Percentiles rank a stretch among this genome's conserved stretches.
Conservation (phyloP, 1,140 invertebrate species). For the Lycorma delicatula region DNA sequence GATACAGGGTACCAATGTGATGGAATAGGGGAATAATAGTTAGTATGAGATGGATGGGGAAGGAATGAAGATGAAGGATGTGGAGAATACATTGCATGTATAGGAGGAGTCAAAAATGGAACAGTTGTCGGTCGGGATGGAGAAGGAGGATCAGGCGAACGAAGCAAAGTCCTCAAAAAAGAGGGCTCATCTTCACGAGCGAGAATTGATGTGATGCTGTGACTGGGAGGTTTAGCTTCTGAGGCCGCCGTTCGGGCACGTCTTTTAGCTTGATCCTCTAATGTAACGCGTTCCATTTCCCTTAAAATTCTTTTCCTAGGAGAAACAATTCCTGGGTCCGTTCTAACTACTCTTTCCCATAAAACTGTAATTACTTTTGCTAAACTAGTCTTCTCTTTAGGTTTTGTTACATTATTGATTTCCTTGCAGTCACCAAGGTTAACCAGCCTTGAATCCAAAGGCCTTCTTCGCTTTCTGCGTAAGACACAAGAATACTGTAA, state of each 20-base stretch:
- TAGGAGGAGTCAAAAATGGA: constrained; percentile 23
- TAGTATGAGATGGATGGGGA: constrained; percentile 25
- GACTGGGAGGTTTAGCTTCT: constrained; percentile 26
- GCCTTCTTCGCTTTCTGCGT: constrained; percentile 46
- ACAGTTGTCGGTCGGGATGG: constrained; percentile 19
- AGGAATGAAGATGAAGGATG: constrained; percentile 29
- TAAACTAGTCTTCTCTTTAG: constrained; percentile 9
- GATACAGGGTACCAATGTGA: constrained; percentile 20
- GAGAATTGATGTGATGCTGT: constrained; percentile 33
- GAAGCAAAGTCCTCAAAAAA: constrained; percentile 21
- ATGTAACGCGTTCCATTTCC: constrained; percentile 59
- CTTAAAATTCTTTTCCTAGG: constrained; percentile 63
- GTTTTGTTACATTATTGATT: not conserved
- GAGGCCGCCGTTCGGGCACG: constrained; percentile 29
- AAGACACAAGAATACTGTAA: constrained; percentile 11
- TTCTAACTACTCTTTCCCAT: constrained; percentile 27
- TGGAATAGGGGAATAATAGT: constrained; percentile 14
- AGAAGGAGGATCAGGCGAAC: constrained; percentile 20
- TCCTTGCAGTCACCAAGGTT: not conserved
- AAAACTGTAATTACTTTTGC: constrained; percentile 23
- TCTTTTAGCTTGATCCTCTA: constrained; percentile 47
- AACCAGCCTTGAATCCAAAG: constrained; percentile 39
- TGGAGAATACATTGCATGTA: constrained; percentile 24
- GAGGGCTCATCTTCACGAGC: constrained; percentile 35
- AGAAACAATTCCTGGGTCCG: constrained; percentile 48